Percentiles rank a stretch among this genome's conserved stretches.
Evolutionary conservation across 2,113 vertebrate genomes (phyloP).

Genomic region (Vulpes lagopus): DNA sequence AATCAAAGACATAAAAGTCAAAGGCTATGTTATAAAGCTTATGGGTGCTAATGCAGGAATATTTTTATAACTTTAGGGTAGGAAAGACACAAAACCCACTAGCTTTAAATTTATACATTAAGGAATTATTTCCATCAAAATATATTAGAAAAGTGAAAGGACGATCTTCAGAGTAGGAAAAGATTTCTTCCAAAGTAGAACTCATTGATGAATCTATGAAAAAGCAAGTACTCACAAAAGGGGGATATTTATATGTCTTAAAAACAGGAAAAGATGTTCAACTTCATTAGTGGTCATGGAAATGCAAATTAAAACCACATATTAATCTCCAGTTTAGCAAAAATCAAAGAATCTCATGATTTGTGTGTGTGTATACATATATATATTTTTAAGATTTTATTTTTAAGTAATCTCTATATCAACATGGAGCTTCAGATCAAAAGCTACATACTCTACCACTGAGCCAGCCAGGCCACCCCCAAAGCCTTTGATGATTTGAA

Average conservation of each 20-base stretch:
- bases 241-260: neutral
- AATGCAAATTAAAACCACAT: neutral
- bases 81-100: neutral
- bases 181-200: neutral
- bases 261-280: neutral
- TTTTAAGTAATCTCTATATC: too few species aligned
- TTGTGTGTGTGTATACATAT: neutral
- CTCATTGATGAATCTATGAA: neutral
- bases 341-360: neutral
- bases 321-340: neutral
- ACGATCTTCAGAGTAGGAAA: neutral
- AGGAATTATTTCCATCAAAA: neutral
- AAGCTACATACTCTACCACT: too few species aligned
- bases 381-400: too few species aligned
- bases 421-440: too few species aligned
- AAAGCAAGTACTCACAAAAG: neutral
- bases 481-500: neutral
- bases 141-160: neutral
- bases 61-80: conserved; percentile 2
- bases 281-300: neutral
- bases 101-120: neutral
- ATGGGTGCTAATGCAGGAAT: neutral
- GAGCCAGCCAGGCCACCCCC: too few species aligned
- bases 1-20: neutral
- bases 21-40: neutral